Percentiles rank a stretch among this genome's conserved stretches.
phyloP scores from a whole-genome alignment of 2,797 vertebrate species.

The Sebastes itinus region DNA sequence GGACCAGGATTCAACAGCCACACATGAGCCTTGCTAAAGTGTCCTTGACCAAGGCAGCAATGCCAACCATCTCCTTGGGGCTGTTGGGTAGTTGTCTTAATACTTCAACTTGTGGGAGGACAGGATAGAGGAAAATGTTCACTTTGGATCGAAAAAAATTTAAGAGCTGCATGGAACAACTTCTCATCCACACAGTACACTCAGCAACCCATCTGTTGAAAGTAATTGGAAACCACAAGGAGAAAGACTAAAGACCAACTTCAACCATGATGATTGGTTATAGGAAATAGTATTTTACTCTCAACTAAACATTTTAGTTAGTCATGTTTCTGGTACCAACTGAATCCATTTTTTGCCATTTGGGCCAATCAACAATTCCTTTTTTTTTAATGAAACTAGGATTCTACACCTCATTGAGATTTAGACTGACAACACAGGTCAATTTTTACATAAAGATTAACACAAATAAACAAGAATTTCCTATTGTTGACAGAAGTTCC shows the following conservation, averaged over 20 bases:
- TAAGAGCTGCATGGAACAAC: neutral
- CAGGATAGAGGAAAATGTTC: neutral
- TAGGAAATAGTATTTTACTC: neutral
- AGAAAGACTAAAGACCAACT: neutral
- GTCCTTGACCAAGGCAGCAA: constrained; percentile 2
- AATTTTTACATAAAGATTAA: neutral
- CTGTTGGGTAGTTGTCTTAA: neutral
- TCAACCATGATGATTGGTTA: neutral
- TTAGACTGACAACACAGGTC: neutral
- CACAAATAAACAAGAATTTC: too few species aligned
- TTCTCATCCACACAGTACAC: neutral
- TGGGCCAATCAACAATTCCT: neutral
- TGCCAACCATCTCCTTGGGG: neutral
- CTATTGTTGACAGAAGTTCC: neutral
- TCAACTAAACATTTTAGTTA: neutral
- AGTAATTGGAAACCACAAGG: neutral
- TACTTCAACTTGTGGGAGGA: neutral
- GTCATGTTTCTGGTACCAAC: neutral
- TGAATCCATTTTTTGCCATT: neutral
- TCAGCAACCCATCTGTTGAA: neutral
- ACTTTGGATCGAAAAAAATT: neutral
- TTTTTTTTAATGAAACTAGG: neutral
- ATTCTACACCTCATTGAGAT: neutral
- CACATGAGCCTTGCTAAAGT: neutral
- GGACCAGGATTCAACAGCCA: neutral